phyloP scores from a whole-genome alignment of 1,140 invertebrate genomes.

The Penaeus indicus region DNA sequence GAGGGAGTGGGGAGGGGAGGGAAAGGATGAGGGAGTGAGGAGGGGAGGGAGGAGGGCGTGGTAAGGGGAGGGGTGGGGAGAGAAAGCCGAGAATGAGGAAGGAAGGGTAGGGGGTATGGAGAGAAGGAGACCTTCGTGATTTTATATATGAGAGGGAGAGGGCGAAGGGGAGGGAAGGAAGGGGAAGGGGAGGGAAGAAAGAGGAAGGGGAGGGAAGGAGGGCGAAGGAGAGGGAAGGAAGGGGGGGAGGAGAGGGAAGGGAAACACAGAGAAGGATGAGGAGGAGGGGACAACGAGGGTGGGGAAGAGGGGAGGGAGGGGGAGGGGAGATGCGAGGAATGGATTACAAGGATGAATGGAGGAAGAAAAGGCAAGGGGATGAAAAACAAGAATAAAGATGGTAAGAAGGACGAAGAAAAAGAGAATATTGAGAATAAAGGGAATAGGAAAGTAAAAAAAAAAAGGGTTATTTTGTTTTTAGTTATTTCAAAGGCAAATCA shows the following conservation, averaged over 20 bases:
- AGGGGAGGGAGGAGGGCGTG: not conserved
- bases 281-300: not conserved
- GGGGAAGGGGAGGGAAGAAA: not conserved
- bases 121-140: not conserved
- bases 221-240: not conserved
- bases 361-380: not conserved
- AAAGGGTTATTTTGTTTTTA: not conserved
- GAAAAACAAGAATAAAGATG: not conserved
- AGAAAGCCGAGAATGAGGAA: too few relatives aligned
- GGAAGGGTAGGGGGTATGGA: constrained; percentile 13
- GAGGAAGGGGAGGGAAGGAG: not conserved
- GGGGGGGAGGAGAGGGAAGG: too few relatives aligned
- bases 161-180: not conserved
- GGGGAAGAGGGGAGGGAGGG: not conserved
- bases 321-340: not conserved
- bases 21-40: not conserved
- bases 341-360: not conserved
- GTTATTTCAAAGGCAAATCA: too few relatives aligned
- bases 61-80: not conserved
- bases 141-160: too few relatives aligned
- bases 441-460: not conserved
- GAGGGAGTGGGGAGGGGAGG: not conserved
- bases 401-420: not conserved
- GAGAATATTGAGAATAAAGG: not conserved
- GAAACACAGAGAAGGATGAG: not conserved